Evolutionary conservation across 2,113 vertebrate genomes (phyloP).

Genomic region (Himantopus leucocephalus): DNA sequence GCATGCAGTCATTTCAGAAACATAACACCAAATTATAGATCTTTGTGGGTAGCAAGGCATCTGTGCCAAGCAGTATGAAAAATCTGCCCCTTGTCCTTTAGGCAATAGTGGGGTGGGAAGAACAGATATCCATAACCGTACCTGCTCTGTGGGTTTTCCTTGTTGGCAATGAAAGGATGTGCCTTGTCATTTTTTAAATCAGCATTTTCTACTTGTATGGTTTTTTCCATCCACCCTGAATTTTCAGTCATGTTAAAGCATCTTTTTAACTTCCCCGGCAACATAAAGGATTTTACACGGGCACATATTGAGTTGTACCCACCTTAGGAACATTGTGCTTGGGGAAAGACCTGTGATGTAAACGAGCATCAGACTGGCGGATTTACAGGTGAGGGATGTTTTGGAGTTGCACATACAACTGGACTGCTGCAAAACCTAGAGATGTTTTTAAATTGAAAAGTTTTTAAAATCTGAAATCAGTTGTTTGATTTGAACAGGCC

Average conservation of each 20-base stretch:
- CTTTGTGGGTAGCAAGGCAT: fast-evolving
- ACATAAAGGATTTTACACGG: background rate
- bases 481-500: background rate
- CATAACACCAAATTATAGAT: background rate
- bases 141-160: background rate
- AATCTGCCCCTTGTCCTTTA: background rate
- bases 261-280: background rate
- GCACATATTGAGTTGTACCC: background rate
- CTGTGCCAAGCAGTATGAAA: background rate
- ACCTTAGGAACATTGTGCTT: background rate
- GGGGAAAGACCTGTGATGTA: background rate
- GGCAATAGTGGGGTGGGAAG: background rate
- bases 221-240: background rate
- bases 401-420: background rate
- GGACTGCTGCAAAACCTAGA: background rate
- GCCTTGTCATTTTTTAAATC: background rate
- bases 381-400: background rate
- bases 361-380: background rate
- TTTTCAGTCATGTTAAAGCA: background rate
- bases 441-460: background rate
- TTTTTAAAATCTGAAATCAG: background rate
- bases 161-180: background rate
- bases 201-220: background rate
- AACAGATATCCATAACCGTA: background rate
- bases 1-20: background rate